Percentiles rank a stretch among this genome's conserved stretches.
These are phyloP conservation scores for Panthera tigris DNA, from an alignment of 2,113 vertebrate genomes.

Conservation along the genomic window DNA sequence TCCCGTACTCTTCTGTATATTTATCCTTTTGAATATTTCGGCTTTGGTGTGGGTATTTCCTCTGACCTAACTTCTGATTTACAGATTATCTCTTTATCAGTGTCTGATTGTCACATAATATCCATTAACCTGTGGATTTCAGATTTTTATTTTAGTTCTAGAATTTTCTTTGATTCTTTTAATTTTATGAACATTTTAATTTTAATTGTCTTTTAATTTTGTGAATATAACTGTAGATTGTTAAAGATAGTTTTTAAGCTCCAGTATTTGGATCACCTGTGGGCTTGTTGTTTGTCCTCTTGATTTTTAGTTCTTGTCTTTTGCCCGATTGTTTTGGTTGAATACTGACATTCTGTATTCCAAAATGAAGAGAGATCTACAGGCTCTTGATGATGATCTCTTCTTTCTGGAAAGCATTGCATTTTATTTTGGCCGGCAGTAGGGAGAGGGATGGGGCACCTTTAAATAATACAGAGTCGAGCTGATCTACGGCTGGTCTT, in stretches of 20 bases:
- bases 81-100: not conserved
- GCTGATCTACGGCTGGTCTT: not conserved
- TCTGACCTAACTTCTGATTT: not conserved
- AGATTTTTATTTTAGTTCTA: not conserved
- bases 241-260: not conserved
- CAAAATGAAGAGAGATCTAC: not conserved
- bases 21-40: not conserved
- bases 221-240: not conserved
- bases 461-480: not conserved
- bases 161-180: not conserved
- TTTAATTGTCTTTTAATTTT: not conserved
- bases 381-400: not conserved
- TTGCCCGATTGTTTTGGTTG: not conserved
- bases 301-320: not conserved
- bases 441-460: not conserved
- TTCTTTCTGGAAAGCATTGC: not conserved
- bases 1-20: not conserved
- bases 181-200: not conserved
- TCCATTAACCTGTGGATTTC: not conserved
- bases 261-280: not conserved
- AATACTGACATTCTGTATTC: not conserved
- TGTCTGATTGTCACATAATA: not conserved
- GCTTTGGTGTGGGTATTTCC: not conserved
- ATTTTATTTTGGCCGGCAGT: not conserved
- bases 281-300: not conserved